Evolutionary conservation across 2,797 vertebrate genomes (phyloP), one percentile per base, ranked within the genome.

Genomic region (Meda fulgida): DNA sequence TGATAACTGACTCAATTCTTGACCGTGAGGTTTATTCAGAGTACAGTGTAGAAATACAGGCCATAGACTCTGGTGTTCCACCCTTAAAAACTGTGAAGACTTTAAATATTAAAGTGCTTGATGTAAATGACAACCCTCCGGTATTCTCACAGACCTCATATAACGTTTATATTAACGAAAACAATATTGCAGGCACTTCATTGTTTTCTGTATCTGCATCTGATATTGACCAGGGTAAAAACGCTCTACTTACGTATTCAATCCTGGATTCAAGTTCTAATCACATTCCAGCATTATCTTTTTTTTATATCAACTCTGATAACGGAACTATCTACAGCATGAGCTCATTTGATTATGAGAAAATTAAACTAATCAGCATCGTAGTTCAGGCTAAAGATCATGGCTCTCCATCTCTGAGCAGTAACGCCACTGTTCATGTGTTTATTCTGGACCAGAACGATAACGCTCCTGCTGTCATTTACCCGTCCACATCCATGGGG

Each of bases 161-260:
- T 29, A 85, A 43, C 0, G 80, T 89, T 14, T 82, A 89, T 18
- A 31, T 89, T 1, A 80, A 84, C 9, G 89, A 89, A 80, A 89
- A 88, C 18, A 90, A 90, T 38, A 19, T 34, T 10, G 86, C 96
- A 0, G 97, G 96, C 5, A 90, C 91, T 19, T 91, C 96, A 53
- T 87, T 97, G 63, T 94, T 95, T 82, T 96, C 96, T 0, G 90
- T 96, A 11, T 94, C 92, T 0, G 95, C 96, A 66, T 93, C 92
- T 80, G 96, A 97, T 70, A 92, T 91, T 0, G 96, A 97, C 43
- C 91, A 81, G 2, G 88, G 89, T 2, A 90, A 90, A 23, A 93
- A 93, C 31, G 88, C 89, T 0, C 69, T 84, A 63, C 7, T 90
- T 1, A 84, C 88, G 0, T 95, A 94, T 66, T 93, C 92, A 70